These are phyloP conservation scores for Mesitornis unicolor DNA, from an alignment of 2,113 vertebrate species.

Conservation along the genomic window DNA sequence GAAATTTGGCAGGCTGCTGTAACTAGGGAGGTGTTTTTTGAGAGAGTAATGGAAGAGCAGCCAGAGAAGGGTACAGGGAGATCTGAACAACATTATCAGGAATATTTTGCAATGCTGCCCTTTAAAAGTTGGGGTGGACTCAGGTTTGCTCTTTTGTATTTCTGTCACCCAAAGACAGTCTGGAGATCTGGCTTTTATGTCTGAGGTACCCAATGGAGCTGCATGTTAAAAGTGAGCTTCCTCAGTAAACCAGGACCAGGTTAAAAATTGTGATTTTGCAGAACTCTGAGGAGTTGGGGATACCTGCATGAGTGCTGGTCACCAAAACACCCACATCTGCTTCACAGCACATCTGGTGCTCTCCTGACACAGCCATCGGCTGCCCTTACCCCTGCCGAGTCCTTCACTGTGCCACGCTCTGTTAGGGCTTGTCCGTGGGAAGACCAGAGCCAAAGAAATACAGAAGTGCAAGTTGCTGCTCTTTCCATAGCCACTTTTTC, in stretches of 20 bases:
- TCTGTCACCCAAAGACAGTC: neutral
- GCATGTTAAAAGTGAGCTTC: neutral
- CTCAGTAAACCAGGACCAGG: neutral
- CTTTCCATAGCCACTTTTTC: neutral
- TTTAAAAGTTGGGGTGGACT: neutral
- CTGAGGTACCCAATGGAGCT: neutral
- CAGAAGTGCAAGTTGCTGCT: neutral
- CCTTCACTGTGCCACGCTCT: accelerated
- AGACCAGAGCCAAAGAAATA: too few relatives aligned
- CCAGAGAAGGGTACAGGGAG: neutral
- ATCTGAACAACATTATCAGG: neutral
- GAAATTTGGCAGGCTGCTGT: neutral
- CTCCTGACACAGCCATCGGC: neutral
- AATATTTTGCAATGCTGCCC: neutral
- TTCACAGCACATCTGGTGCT: neutral
- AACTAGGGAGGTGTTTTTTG: neutral
- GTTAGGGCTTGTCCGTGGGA: accelerated
- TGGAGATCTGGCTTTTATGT: neutral
- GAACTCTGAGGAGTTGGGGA: neutral
- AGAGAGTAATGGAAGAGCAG: neutral
- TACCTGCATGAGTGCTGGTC: neutral
- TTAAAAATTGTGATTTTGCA: neutral
- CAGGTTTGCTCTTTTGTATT: neutral
- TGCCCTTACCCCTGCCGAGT: neutral
- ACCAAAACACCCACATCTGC: neutral